Conservation (phyloP, 2,888 invertebrate species). For the Temnothorax unifasciatus region DNA sequence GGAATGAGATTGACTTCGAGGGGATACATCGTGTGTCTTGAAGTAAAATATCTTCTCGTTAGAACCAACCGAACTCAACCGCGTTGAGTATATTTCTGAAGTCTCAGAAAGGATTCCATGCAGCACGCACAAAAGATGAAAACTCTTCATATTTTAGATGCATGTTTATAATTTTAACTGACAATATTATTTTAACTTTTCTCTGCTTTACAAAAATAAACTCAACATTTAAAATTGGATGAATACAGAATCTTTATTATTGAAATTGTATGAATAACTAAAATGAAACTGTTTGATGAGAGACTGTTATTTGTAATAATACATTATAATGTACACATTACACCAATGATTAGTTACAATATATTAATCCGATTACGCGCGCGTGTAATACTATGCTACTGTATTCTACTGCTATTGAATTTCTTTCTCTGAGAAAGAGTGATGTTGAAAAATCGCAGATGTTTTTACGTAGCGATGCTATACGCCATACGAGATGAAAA, state of each 20-base stretch:
- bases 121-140: background rate
- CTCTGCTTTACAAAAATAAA: background rate
- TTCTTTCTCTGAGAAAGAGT: background rate
- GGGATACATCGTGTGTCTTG: conserved; percentile 41
- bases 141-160: background rate
- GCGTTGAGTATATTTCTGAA: background rate
- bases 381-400: background rate
- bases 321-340: background rate
- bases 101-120: background rate
- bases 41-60: conserved; percentile 11
- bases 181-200: background rate
- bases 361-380: conserved; percentile 5
- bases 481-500: background rate
- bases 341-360: background rate
- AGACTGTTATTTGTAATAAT: conserved; percentile 8
- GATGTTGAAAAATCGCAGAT: background rate
- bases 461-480: background rate
- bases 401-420: background rate
- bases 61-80: background rate
- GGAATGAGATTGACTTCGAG: conserved; percentile 48
- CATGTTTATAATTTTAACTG: background rate
- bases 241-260: background rate
- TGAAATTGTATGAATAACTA: background rate
- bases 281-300: background rate
- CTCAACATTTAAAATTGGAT: background rate